Evolutionary conservation across 2,888 invertebrate genomes (phyloP), one percentile per base, ranked within the genome.

Genomic region (Augochlorella aurata): DNA sequence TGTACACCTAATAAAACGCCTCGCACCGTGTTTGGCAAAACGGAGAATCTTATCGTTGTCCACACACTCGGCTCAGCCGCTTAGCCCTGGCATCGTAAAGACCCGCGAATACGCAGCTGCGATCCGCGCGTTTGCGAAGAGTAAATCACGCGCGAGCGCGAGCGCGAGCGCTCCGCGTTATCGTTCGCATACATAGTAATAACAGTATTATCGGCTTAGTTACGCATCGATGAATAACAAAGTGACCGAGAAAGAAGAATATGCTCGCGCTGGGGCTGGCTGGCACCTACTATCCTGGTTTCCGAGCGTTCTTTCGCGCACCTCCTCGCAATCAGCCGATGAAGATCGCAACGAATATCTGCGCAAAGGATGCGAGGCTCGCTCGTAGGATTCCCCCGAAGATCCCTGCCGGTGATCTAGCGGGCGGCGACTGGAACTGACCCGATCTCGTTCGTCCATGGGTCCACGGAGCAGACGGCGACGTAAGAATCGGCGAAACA

Each of bases 11-110:
- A 21, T 54, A 12, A 54, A 44, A n/a, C 45, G 44, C 45, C 10
- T 4, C 54, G 8, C 18, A 3, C 10, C 2, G 50, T 66, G 14
- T 45, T 66, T 66, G 3, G 4, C 21, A 14, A 45, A 21, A 66
- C 66, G 18, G n/a, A n/a, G 44, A 66, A 12, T 45, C 45, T 66
- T 21, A 66, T 66, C 45, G 66, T 66, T 45, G 66, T 21, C 66
- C 45, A 66, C 45, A 63, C 61, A 66, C 66, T 14, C 16, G 50
- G 4, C 52, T n/a, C 10, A 47, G 2, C 38, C 63, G 38, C 38
- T 16, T 3, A n/a, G 38, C 10, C 18, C 14, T 12, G 21, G 9
- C 18, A 49, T 49, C 67, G 67, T 9, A 24, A 24, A 47, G 9
- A 14, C 47, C 47, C 24, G 7, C 21, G 21, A 18, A 67, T 9